Evolutionary conservation across 2,113 vertebrate species (phyloP).

Genomic region (Prochilodus magdalenae): DNA sequence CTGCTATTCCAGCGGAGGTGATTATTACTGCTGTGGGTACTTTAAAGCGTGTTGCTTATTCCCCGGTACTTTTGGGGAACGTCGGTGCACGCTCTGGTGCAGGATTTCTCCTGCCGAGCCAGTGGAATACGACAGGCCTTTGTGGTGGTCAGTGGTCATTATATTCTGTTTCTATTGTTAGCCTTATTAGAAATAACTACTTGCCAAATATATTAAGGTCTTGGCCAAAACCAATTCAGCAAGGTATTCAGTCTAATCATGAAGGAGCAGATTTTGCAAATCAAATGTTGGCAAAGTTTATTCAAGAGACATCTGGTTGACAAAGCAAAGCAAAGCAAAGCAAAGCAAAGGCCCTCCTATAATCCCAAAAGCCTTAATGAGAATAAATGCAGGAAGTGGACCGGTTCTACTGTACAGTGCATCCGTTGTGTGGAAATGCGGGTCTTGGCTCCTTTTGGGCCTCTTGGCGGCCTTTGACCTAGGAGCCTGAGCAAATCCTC

Average conservation of each 20-base stretch:
- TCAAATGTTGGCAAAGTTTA: background rate
- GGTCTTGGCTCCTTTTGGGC: slow-evolving; percentile 7
- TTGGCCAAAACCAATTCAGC: background rate
- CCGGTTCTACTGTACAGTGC: background rate
- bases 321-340: background rate
- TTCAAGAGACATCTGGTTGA: slow-evolving; percentile 17
- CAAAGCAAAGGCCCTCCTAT: background rate
- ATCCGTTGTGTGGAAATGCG: background rate
- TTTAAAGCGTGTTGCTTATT: background rate
- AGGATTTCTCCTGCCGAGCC: background rate
- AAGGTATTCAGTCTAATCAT: slow-evolving; percentile 7
- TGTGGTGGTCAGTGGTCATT: background rate
- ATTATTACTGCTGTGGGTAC: background rate
- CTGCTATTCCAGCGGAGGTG: background rate
- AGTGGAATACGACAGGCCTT: background rate
- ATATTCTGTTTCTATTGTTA: background rate
- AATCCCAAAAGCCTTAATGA: slow-evolving; percentile 20
- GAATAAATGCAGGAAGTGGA: background rate
- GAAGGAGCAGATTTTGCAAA: background rate
- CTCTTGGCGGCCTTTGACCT: too few species aligned
- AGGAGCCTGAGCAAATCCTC: slow-evolving; percentile 5
- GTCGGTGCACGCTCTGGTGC: background rate
- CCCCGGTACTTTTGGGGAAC: background rate
- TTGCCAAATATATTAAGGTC: background rate
- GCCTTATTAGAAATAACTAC: background rate